These are phyloP conservation scores for Strongylocentrotus purpuratus DNA, from an alignment of 35 echinoderm and acorn worm species.

Conservation along the genomic window DNA sequence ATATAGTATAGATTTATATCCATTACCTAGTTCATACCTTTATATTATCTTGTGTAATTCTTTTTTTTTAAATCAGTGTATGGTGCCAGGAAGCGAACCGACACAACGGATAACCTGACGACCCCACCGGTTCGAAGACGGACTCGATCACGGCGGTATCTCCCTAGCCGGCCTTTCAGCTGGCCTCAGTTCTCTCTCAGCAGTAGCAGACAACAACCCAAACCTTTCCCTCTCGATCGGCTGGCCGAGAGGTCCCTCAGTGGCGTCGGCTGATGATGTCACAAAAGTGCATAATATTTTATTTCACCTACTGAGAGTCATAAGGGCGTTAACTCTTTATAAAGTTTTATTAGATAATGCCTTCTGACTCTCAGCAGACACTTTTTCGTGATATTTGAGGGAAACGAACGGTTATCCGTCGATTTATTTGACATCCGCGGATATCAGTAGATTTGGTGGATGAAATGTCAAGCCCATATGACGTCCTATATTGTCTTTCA, in stretches of 20 bases:
- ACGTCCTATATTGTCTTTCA: not conserved
- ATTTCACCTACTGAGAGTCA: too few species aligned
- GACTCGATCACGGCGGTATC: not conserved
- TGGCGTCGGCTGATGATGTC: not conserved
- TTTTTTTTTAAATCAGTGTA: not conserved
- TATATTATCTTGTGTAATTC: not conserved
- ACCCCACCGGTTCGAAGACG: not conserved
- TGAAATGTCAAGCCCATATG: too few species aligned
- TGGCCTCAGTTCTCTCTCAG: slow-evolving; percentile 42
- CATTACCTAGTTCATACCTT: too few species aligned
- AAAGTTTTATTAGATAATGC: too few species aligned
- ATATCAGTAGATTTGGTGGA: not conserved
- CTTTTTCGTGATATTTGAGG: not conserved
- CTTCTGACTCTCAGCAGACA: too few species aligned
- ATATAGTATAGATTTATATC: too few species aligned
- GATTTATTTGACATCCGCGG: not conserved
- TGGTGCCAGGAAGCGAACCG: slow-evolving; percentile 30
- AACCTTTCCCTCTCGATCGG: slow-evolving; percentile 16
- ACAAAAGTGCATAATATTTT: not conserved
- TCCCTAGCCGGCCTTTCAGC: slow-evolving; percentile 38
- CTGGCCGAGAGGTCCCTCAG: slow-evolving; percentile 41
- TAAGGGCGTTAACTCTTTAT: too few species aligned
- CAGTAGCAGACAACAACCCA: not conserved
- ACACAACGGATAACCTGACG: slow-evolving; percentile 30
- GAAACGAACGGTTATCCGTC: not conserved